These are phyloP conservation scores for Crambe crambe DNA, from an alignment of 37 sponge, comb jelly and placozoan species.

Conservation along the genomic window DNA sequence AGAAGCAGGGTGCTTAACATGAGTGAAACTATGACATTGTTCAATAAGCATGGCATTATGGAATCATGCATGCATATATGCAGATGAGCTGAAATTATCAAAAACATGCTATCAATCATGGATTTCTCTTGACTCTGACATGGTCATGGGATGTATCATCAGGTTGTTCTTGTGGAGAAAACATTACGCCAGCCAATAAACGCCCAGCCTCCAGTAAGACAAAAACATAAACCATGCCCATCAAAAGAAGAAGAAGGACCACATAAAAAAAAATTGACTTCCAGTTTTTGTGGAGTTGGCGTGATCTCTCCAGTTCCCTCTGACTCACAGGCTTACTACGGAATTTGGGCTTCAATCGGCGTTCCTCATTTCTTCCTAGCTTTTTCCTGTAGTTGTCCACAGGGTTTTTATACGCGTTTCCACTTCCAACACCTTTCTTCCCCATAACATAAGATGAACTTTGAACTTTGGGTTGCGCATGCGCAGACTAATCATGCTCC, in stretches of 20 bases:
- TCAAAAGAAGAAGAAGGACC: not conserved
- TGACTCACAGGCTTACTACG: not conserved
- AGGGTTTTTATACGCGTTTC: not conserved
- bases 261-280: not conserved
- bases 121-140: too few species aligned
- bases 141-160: too few species aligned
- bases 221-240: slow-evolving; percentile 2
- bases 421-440: not conserved
- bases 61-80: too few species aligned
- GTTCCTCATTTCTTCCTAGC: slow-evolving; percentile 4
- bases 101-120: too few species aligned
- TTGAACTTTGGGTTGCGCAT: too few species aligned
- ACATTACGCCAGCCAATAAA: not conserved
- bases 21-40: too few species aligned
- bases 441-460: too few species aligned
- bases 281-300: not conserved
- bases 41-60: too few species aligned
- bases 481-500: too few species aligned
- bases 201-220: not conserved
- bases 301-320: not conserved
- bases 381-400: slow-evolving; percentile 13
- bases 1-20: too few species aligned
- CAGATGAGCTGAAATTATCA: too few species aligned
- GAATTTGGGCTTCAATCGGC: not conserved
- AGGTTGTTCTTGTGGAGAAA: too few species aligned